phyloP scores from a whole-genome alignment of 2,888 invertebrate species.

The Aspidiotus rigidus region DNA sequence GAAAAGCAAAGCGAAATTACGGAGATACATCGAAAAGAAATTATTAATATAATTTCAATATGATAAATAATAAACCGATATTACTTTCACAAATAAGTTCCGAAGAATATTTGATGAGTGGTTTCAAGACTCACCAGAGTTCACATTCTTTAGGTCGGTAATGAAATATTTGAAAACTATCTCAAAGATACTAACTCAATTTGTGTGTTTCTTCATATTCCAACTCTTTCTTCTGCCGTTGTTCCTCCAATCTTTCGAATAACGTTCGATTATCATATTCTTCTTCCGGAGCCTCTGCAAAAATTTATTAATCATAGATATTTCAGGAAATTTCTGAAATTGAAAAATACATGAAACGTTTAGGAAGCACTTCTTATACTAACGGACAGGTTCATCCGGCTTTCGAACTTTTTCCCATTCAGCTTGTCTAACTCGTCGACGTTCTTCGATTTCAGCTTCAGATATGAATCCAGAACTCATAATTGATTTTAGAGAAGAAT shows the following conservation, averaged over 20 bases:
- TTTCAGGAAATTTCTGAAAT: background rate
- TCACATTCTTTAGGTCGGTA: too few species aligned
- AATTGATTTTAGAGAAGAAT: conserved; percentile 34
- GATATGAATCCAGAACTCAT: conserved; percentile 92
- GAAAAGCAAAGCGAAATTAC: too few species aligned
- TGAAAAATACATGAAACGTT: background rate
- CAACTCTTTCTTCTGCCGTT: conserved; percentile 78
- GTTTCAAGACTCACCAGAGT: too few species aligned
- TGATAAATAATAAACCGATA: too few species aligned
- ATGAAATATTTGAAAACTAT: too few species aligned
- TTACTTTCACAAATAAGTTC: too few species aligned
- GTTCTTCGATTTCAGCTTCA: conserved; percentile 75
- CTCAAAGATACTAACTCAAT: conserved; percentile 60
- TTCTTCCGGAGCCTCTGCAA: conserved; percentile 79
- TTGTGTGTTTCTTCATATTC: conserved; percentile 94
- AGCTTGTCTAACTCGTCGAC: conserved; percentile 70
- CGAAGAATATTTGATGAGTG: too few species aligned
- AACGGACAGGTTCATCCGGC: conserved; percentile 82
- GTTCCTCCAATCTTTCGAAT: conserved; percentile 87
- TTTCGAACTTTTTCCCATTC: conserved; percentile 95
- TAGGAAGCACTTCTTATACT: conserved; percentile 27
- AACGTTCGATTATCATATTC: conserved; percentile 71
- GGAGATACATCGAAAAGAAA: too few species aligned
- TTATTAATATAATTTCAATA: too few species aligned
- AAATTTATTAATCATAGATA: background rate